Conservation (phyloP, 2,888 invertebrate species). For the Meiosimyza decipiens region DNA sequence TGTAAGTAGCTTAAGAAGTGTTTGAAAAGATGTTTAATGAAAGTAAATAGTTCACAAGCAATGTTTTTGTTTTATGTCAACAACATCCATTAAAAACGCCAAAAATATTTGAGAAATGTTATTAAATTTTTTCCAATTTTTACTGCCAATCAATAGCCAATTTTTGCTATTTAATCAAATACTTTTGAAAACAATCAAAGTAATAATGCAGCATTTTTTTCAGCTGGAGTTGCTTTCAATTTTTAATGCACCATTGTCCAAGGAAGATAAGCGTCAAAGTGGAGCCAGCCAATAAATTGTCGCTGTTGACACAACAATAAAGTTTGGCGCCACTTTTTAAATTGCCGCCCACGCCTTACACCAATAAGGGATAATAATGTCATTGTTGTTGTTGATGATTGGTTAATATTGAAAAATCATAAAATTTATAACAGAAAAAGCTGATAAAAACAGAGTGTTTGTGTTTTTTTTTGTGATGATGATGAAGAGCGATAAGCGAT, state of each 20-base stretch:
- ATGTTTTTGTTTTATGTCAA: constrained; percentile 33
- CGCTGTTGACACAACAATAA: constrained; percentile 35
- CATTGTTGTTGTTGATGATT: constrained; percentile 27
- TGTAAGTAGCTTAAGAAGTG: constrained; percentile 38
- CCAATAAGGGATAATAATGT: constrained; percentile 18
- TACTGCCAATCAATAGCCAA: constrained; percentile 26
- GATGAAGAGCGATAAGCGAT: constrained; percentile 3
- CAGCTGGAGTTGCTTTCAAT: constrained; percentile 31
- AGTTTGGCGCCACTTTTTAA: constrained; percentile 51
- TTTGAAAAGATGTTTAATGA: constrained; percentile 33
- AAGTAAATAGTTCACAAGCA: constrained; percentile 2
- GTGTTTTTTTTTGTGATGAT: constrained; percentile 22
- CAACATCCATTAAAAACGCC: constrained; percentile 52
- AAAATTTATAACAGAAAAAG: constrained; percentile 28
- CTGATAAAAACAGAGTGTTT: constrained; percentile 4
- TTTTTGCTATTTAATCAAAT: constrained; percentile 25
- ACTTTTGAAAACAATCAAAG: constrained; percentile 48
- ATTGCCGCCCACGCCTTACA: constrained; percentile 44
- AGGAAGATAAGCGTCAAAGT: constrained; percentile 34
- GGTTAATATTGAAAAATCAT: constrained; percentile 38
- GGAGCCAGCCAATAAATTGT: constrained; percentile 22
- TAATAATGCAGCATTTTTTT: constrained; percentile 28
- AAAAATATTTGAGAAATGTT: constrained; percentile 53
- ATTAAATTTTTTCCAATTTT: constrained; percentile 43
- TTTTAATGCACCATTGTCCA: constrained; percentile 40